Evolutionary conservation across 2,797 vertebrate genomes (phyloP).

Genomic region (Acomys russatus): DNA sequence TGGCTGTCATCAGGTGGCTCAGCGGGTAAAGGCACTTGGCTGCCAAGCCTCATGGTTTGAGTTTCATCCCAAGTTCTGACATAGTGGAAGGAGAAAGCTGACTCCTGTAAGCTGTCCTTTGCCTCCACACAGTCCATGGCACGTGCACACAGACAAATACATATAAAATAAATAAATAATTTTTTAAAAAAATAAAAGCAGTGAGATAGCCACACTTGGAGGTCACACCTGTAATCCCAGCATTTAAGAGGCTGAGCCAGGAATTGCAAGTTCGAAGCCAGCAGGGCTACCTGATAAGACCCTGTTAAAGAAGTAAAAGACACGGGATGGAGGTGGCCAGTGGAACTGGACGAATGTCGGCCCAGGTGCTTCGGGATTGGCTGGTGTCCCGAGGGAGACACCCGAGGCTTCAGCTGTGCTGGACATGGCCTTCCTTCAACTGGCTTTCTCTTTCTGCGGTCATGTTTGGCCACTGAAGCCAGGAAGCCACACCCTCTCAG

Average conservation of each 20-base stretch:
- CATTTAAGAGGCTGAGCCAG: not conserved
- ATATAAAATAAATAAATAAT: not conserved
- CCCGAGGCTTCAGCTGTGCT: too few species aligned
- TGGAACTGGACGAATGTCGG: not conserved
- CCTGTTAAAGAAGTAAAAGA: not conserved
- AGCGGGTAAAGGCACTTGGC: not conserved
- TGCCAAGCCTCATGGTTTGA: not conserved
- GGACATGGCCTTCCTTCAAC: not conserved
- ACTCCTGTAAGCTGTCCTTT: not conserved
- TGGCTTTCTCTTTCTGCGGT: not conserved
- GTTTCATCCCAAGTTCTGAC: too few species aligned
- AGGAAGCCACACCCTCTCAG: not conserved
- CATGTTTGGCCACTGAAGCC: not conserved
- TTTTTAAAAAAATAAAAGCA: not conserved
- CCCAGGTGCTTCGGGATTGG: not conserved
- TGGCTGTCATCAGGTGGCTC: not conserved
- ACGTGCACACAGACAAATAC: not conserved
- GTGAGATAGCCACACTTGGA: not conserved
- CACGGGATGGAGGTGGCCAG: not conserved
- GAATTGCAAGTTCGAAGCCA: not conserved
- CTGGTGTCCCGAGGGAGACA: not conserved
- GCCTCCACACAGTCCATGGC: not conserved
- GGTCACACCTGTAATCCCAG: too few species aligned
- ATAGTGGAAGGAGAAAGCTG: not conserved
- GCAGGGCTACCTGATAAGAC: not conserved